Base-by-base conservation (phyloP, 2,113 vertebrate genomes). In the Pelecanus crispus region DNA sequence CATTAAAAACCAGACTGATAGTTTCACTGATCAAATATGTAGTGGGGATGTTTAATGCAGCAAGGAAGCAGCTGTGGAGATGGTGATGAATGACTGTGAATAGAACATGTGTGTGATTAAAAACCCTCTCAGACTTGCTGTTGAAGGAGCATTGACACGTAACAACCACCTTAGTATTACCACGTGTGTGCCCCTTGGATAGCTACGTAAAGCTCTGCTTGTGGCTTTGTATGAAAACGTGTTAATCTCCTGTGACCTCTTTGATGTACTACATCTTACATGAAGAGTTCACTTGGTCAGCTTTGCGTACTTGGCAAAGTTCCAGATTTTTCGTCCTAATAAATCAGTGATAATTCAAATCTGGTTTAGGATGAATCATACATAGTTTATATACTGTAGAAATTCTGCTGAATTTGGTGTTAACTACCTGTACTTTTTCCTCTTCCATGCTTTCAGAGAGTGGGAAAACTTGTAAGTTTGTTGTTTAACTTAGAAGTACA, bases 391-490 rank as follows among this genome's bases (percentile, higher is more conserved):
- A 42, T 87, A 49, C 66, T 91, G 59, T 87, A 96, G 80, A 90
- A 94, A 62, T 92, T 92, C 81, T 96, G 63, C 53, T 96, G 75
- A 88, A 90, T 88, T 86, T 92, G 86, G 89, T 85, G 75, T 93
- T 97, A 97, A 96, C 88, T 94, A 16, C 87, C 50, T 94, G 63
- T 94, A 88, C 92, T 96, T 94, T 95, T 89, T 90, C 93, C 96
- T 97, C 94, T 96, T 97, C 72, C 97, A 96, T 96, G 89, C 97
- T 97, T 96, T 94, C 94, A 97, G 97, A 86, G 93, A 97, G 93
- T 98, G 97, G 97, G 96, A 96, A 93, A 95, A 87, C 94, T 97
- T 98, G 97, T 97, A 97, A 96, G 87, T 96, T 68, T 95, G 47
- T 72, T 86, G 89, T 68, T 93, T 95, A 91, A 95, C 58, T 75